Conservation (phyloP, 2,113 vertebrate species). For the Passer montanus region DNA sequence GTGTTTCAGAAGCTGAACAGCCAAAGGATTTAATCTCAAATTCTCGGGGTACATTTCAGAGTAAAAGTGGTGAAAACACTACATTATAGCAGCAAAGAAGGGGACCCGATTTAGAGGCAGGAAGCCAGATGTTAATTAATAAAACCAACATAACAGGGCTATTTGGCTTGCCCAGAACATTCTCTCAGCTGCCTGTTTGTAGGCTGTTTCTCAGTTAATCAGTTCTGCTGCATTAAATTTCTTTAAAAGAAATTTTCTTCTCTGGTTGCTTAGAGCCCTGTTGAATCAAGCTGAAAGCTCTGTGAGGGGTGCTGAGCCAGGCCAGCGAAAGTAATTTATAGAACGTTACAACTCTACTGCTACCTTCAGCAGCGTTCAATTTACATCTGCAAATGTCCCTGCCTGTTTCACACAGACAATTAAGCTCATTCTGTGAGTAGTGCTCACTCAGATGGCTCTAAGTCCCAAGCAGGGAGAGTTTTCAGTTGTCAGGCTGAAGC, state of each 20-base stretch:
- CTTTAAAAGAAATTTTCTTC: slow-evolving; percentile 66
- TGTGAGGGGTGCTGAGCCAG: slow-evolving; percentile 9
- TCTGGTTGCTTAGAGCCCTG: slow-evolving; percentile 58
- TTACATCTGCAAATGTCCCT: slow-evolving; percentile 44
- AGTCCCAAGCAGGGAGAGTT: fast-evolving
- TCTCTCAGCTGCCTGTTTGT: slow-evolving; percentile 62
- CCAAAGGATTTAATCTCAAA: slow-evolving; percentile 33
- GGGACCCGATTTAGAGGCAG: slow-evolving; percentile 41
- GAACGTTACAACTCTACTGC: slow-evolving; percentile 40
- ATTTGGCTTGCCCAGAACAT: slow-evolving; percentile 49
- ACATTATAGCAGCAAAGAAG: slow-evolving; percentile 51
- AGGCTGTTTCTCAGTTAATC: slow-evolving; percentile 60
- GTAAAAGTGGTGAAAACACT: slow-evolving; percentile 48
- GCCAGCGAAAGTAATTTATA: slow-evolving; percentile 40
- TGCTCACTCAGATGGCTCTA: not conserved
- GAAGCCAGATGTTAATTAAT: slow-evolving; percentile 69
- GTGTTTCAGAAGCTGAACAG: slow-evolving; percentile 42
- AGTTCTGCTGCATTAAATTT: slow-evolving; percentile 70
- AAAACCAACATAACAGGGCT: slow-evolving; percentile 59
- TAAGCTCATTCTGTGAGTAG: not conserved
- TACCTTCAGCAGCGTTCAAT: not conserved
- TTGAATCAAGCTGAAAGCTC: slow-evolving; percentile 54
- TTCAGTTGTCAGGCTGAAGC: not conserved
- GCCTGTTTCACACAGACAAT: slow-evolving; percentile 10
- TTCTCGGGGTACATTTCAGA: slow-evolving; percentile 40